A percentile compares a stretch with the other conserved stretches of the same genome.
These are phyloP conservation scores for Camarhynchus parvulus DNA, from an alignment of 2,113 vertebrate species.

Conservation along the genomic window DNA sequence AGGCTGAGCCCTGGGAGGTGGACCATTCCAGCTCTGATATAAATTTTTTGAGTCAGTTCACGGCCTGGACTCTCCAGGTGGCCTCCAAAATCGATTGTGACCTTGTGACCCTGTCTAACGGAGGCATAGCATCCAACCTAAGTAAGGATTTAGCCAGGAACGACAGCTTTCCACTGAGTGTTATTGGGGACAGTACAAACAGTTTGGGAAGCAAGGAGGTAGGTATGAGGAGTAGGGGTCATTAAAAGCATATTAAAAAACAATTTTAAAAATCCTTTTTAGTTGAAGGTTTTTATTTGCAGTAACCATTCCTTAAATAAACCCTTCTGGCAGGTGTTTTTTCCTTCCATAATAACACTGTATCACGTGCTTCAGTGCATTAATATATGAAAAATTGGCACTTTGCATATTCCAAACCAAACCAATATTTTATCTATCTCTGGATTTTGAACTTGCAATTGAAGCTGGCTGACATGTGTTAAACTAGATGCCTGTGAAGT, in stretches of 20 bases:
- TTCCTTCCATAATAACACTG: not conserved
- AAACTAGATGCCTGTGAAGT: not conserved
- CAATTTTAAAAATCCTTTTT: conserved; percentile 49
- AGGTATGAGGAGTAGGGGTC: conserved; percentile 75
- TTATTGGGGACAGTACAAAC: conserved; percentile 83
- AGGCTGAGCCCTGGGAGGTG: conserved; percentile 86
- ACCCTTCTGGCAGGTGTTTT: not conserved
- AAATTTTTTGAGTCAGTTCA: conserved; percentile 99
- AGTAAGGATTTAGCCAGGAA: conserved; percentile 88
- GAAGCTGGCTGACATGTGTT: not conserved
- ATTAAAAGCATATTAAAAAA: conserved; percentile 85
- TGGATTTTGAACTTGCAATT: conserved; percentile 31
- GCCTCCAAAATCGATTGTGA: conserved; percentile 98
- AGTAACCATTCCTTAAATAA: not conserved
- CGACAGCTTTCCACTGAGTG: conserved; percentile 89
- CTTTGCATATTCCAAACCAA: not conserved
- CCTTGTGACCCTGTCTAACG: conserved; percentile 93
- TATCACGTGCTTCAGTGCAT: not conserved
- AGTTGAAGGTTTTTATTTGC: conserved; percentile 24
- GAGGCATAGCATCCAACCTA: conserved; percentile 85
- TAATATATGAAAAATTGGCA: not conserved
- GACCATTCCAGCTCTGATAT: conserved; percentile 87
- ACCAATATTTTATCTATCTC: not conserved
- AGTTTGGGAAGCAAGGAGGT: conserved; percentile 77
- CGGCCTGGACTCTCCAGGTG: conserved; percentile 95